Conservation (phyloP, 2,113 vertebrate species). For the Burhinus oedicnemus region DNA sequence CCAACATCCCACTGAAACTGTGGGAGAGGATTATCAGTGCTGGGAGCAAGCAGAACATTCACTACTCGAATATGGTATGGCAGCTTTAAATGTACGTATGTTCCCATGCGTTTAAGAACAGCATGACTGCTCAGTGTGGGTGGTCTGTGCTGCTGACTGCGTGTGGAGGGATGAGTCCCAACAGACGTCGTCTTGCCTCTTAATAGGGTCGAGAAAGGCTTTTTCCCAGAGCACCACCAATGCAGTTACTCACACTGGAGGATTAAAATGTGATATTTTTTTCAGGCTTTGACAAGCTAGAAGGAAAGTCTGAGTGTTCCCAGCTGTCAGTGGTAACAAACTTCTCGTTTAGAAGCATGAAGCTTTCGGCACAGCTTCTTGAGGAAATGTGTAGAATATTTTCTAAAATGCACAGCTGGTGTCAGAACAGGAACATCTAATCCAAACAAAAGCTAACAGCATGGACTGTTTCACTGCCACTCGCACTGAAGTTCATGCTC, state of each 20-base stretch:
- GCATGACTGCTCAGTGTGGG: neutral
- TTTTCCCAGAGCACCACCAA: neutral
- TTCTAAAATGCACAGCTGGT: constrained; percentile 16
- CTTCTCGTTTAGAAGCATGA: neutral
- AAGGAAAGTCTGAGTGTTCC: constrained; percentile 15
- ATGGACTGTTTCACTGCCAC: neutral
- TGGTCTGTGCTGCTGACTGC: neutral
- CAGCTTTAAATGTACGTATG: neutral
- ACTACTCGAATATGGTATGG: constrained; percentile 89
- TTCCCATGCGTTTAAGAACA: neutral
- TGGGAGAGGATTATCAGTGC: constrained; percentile 90
- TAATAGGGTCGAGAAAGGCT: neutral
- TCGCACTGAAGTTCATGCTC: constrained; percentile 29
- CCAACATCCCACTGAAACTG: constrained; percentile 93
- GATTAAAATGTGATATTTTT: neutral
- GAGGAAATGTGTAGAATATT: neutral
- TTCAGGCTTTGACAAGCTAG: neutral
- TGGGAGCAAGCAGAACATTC: constrained; percentile 85
- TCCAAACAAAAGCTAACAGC: constrained; percentile 26
- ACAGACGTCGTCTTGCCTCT: neutral
- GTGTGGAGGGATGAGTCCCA: neutral
- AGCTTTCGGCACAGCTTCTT: neutral
- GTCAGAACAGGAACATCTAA: constrained; percentile 35
- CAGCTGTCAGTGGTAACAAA: constrained; percentile 8
- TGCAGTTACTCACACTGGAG: neutral